phyloP scores from a whole-genome alignment of 30 jellyfish, hydroid and myxozoan species.

The Aurelia aurita complex sp. Pacific region DNA sequence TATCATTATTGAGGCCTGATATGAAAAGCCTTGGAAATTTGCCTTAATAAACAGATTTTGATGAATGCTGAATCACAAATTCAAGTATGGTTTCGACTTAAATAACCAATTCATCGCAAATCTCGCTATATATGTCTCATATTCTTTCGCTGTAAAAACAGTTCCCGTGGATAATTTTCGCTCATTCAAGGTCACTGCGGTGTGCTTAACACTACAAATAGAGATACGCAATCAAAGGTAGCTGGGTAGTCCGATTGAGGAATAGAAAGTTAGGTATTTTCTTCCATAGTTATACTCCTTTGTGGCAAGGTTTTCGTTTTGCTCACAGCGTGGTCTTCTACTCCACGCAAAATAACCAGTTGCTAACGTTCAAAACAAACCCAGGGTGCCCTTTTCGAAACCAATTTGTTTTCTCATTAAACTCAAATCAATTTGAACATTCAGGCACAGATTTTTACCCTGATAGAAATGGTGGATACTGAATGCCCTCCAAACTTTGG shows the following conservation, averaged over 20 bases:
- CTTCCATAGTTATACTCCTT: not conserved
- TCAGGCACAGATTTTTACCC: too few relatives aligned
- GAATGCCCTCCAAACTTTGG: too few relatives aligned
- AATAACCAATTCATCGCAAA: constrained; percentile 20
- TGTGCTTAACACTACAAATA: not conserved
- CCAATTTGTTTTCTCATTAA: too few relatives aligned
- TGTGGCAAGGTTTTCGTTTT: too few relatives aligned
- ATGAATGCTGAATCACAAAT: constrained; percentile 18
- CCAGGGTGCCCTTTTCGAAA: too few relatives aligned
- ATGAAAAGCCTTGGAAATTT: not conserved
- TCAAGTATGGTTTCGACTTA: constrained; percentile 3
- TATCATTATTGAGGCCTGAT: not conserved
- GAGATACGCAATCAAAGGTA: too few relatives aligned
- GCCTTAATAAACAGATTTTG: constrained; percentile 10
- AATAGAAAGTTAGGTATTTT: not conserved
- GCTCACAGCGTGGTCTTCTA: too few relatives aligned
- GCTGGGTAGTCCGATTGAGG: constrained; percentile 18
- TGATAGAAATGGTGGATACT: too few relatives aligned
- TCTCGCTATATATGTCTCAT: not conserved
- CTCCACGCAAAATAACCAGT: too few relatives aligned
- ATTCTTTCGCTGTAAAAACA: not conserved
- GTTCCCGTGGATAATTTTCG: not conserved
- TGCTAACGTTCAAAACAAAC: too few relatives aligned
- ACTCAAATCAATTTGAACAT: too few relatives aligned
- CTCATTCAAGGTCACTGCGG: constrained; percentile 23